These are phyloP conservation scores for Diorhabda carinulata DNA, from an alignment of 1,140 invertebrate species.

Conservation along the genomic window DNA sequence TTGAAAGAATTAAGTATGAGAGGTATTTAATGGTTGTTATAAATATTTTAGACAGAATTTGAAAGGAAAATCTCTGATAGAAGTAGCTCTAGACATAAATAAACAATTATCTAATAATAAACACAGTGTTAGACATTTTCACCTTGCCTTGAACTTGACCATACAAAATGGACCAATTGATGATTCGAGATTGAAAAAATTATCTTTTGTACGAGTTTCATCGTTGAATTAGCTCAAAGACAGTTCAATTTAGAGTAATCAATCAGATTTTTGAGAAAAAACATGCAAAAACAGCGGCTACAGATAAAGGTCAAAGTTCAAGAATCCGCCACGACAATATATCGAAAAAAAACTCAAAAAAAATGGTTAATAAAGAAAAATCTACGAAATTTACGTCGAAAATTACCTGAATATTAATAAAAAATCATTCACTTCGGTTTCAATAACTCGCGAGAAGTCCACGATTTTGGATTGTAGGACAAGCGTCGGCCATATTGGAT, in stretches of 20 bases:
- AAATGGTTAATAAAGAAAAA: neutral
- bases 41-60: no score
- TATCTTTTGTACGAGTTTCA: no score
- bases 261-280: no score
- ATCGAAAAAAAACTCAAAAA: neutral
- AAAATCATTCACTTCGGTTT: conserved; percentile 28
- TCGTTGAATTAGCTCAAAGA: no score
- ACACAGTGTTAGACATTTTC: conserved; percentile 28
- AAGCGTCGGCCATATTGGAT: conserved; percentile 45
- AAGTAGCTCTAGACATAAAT: conserved; percentile 14
- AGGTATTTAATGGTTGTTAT: no score
- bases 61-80: conserved; percentile 10
- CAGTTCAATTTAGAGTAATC: no score
- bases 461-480: conserved; percentile 33
- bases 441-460: conserved; percentile 32
- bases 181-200: no score
- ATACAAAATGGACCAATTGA: no score
- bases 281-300: no score
- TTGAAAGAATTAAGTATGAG: no score
- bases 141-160: conserved; percentile 46
- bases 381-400: conserved; percentile 6
- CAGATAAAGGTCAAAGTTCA: conserved; percentile 44
- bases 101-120: conserved; percentile 33
- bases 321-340: conserved; percentile 5
- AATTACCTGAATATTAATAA: conserved; percentile 33